Evolutionary conservation across 2,113 vertebrate genomes (phyloP), one percentile per base, ranked within the genome.

Genomic region (Microtus pennsylvanicus): DNA sequence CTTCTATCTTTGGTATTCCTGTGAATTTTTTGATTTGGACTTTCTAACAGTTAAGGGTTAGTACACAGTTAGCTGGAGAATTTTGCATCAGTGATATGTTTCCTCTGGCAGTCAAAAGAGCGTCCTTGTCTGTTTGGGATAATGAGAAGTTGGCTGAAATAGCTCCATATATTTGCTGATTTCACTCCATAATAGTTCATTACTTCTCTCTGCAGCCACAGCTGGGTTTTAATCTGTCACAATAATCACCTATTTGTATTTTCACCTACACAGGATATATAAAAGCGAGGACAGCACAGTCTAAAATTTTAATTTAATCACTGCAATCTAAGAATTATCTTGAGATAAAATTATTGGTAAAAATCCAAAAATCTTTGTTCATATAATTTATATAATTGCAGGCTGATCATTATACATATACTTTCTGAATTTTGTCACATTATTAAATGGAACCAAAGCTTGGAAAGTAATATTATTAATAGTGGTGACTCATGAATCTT

Each of bases 381-480:
- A 86, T 19, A 42, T 77, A 61, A 38, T 87, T 70, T 69, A 28
- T 52, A 52, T 4, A 94, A 4, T 89, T n/a, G 94, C 70, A 83
- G 70, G 5, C 35, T 93, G 21, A 89, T 33, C 24, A 80, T 94
- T 87, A 87, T 21, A 72, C 52, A 88, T 52, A 83, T 28, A 22
- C 93, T 88, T 93, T 89, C 69, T 96, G 80, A 63, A 93, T 93
- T 91, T 88, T 93, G 65, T 35, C 52, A 61, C 21, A 72, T 93
- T 94, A 61, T 91, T 95, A 94, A 91, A 87, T 92, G 70, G 90
- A 94, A 89, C 42, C 21, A 91, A 93, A 90, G 28, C 77, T 96
- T 97, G 87, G 42, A 52, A 97, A 97, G 86, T 67, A 97, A 24
- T 93, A 74, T 80, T 96, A 87, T 97, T 94, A 90, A 82, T 97